These are phyloP conservation scores for Papilio elwesi DNA, from an alignment of 2,888 invertebrate species.

Conservation along the genomic window DNA sequence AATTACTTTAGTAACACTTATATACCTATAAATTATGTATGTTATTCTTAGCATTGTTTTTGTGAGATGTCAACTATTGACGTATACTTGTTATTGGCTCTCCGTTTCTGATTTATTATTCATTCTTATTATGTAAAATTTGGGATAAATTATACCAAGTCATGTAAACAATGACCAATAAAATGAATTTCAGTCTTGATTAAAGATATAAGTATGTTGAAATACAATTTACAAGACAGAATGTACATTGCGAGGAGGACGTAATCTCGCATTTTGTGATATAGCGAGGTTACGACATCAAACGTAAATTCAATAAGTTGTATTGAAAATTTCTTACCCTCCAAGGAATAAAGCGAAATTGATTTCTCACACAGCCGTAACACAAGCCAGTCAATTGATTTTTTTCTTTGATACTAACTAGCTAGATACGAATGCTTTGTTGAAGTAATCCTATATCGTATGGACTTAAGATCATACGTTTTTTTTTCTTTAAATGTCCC, in stretches of 20 bases:
- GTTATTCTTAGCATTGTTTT: no score
- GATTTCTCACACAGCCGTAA: constrained; percentile 2
- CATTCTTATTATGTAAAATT: no score
- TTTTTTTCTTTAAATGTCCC: no score
- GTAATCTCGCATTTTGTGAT: neutral
- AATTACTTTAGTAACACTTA: no score
- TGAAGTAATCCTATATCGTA: constrained; percentile 5
- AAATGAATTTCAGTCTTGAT: neutral
- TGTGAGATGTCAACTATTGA: no score
- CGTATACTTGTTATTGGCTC: no score
- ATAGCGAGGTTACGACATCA: constrained; percentile 16
- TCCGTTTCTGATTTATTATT: no score
- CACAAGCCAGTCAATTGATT: neutral
- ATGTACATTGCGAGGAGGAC: neutral
- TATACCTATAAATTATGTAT: no score
- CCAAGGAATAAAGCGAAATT: constrained; percentile 9
- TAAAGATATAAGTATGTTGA: neutral
- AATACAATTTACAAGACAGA: neutral
- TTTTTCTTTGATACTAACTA: constrained; percentile 5
- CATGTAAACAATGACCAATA: no score
- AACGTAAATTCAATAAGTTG: constrained; percentile 30
- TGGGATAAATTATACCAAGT: no score
- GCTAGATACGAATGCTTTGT: constrained; percentile 3
- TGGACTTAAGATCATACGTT: neutral
- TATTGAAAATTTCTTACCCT: constrained; percentile 15